phyloP scores from a whole-genome alignment of 1,140 invertebrate species.

The Penaeus chinensis region DNA sequence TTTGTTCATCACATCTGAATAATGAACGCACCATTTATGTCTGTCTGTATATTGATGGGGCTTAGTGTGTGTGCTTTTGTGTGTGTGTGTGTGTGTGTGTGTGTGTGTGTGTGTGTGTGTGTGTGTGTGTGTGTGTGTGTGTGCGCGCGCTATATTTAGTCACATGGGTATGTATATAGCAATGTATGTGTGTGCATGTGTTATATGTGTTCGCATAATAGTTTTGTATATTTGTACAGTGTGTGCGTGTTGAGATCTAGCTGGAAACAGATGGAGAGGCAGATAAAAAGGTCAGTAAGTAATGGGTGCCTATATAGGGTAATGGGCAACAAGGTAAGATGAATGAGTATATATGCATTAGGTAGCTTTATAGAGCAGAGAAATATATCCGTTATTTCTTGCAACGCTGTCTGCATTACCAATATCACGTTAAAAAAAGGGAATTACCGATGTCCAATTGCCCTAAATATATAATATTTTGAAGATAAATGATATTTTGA shows the following conservation, averaged over 20 bases:
- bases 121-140: constrained; percentile 3
- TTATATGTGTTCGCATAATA: not conserved
- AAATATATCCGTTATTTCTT: too few species aligned
- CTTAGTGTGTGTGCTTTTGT: not conserved
- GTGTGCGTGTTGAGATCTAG: not conserved
- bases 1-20: too few species aligned
- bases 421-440: too few species aligned
- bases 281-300: not conserved
- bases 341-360: not conserved
- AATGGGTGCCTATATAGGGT: too few species aligned
- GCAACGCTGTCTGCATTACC: too few species aligned
- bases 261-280: not conserved
- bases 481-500: too few species aligned
- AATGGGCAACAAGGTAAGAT: too few species aligned
- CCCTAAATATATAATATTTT: too few species aligned
- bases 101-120: constrained; percentile 7
- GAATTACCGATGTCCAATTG: too few species aligned
- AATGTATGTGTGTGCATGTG: not conserved
- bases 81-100: not conserved
- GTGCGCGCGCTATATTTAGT: not conserved
- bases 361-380: too few species aligned
- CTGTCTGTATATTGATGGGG: not conserved
- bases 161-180: constrained; percentile 1
- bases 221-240: not conserved
- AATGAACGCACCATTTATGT: not conserved